phyloP scores from a whole-genome alignment of 2,888 invertebrate species.

The Strigamia maritima region DNA sequence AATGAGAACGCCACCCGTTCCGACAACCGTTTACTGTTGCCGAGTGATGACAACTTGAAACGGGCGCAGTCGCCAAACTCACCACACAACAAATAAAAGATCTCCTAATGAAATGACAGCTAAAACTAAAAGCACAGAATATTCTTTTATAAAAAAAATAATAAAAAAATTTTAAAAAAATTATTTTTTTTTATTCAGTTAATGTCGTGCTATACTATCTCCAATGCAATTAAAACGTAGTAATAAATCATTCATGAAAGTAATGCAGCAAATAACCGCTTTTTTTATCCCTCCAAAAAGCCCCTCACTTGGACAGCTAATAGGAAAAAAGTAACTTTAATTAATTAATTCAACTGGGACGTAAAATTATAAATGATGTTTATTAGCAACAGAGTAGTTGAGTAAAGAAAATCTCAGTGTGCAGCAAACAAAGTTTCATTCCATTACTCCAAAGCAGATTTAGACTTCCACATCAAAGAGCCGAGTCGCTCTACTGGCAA shows the following conservation, averaged over 20 bases:
- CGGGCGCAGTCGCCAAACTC: conserved; percentile 1
- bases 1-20: conserved; percentile 34
- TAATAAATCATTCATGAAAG: conserved; percentile 5
- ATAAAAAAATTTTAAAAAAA: not conserved
- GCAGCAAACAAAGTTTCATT: conserved; percentile 24
- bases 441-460: conserved; percentile 12
- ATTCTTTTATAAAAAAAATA: not conserved
- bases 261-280: not conserved
- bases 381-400: not conserved
- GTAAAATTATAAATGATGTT: conserved; percentile 11
- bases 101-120: not conserved
- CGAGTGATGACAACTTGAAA: conserved; percentile 30
- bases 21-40: conserved; percentile 34
- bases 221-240: not conserved
- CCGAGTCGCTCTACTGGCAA: conserved; percentile 18
- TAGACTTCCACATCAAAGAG: conserved; percentile 25
- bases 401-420: not conserved
- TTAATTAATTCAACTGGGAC: conserved; percentile 15
- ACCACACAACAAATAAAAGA: conserved; percentile 19
- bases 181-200: not conserved
- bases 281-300: not conserved
- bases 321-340: not conserved
- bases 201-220: not conserved
- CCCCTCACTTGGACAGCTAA: not conserved
- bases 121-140: not conserved